Percentiles rank a stretch among this genome's conserved stretches.
Conservation (phyloP, 2,797 vertebrate species). For the Eospalax fontanierii region DNA sequence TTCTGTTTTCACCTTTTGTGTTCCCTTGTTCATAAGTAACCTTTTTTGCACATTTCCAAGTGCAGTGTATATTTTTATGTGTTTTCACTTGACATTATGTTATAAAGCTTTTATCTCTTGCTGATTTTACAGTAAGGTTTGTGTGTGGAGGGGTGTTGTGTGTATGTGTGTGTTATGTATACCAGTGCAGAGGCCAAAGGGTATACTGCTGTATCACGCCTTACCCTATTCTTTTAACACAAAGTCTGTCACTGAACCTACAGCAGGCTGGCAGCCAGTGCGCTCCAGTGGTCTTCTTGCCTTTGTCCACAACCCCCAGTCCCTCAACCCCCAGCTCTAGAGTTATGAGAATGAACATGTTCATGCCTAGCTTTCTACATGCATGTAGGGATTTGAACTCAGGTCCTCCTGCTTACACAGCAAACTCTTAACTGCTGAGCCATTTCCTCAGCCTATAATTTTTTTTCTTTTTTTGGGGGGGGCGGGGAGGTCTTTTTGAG, state of each 20-base stretch:
- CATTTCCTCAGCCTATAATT: background rate
- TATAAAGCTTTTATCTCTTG: background rate
- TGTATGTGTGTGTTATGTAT: background rate
- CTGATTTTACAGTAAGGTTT: background rate
- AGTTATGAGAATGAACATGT: background rate
- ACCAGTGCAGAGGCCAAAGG: background rate
- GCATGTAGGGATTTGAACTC: background rate
- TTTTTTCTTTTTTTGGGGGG: background rate
- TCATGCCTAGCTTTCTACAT: background rate
- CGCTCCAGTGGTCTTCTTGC: background rate
- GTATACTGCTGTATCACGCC: too few species aligned
- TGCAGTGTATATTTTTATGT: background rate
- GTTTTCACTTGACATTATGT: background rate
- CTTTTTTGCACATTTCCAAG: background rate
- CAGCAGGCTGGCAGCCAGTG: background rate
- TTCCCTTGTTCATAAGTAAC: background rate
- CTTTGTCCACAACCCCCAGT: background rate
- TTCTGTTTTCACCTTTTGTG: background rate
- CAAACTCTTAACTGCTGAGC: background rate
- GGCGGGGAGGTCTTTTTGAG: too few species aligned
- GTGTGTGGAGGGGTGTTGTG: background rate
- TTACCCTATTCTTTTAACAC: background rate
- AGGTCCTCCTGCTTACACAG: background rate
- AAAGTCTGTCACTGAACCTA: background rate
- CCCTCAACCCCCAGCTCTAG: background rate